These are phyloP conservation scores for Plecturocebus donacophilus DNA, from an alignment of 2,113 vertebrate species.

Conservation along the genomic window DNA sequence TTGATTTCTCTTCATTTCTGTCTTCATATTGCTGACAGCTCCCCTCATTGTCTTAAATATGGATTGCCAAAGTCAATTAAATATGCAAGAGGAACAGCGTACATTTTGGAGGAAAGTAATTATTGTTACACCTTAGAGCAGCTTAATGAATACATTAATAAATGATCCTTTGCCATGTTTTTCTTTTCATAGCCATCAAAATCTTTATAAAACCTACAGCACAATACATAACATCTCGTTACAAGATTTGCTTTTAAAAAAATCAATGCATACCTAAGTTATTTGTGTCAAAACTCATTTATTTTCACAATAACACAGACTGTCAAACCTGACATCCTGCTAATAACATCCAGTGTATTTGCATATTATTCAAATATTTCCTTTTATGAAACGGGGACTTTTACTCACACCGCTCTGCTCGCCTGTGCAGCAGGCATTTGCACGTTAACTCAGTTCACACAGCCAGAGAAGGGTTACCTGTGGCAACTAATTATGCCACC, in stretches of 20 bases:
- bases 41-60: conserved; percentile 73
- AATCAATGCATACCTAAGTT: conserved; percentile 92
- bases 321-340: conserved; percentile 91
- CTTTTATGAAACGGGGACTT: conserved; percentile 85
- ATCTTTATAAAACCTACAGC: conserved; percentile 84
- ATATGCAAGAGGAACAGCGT: conserved; percentile 78
- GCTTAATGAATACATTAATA: conserved; percentile 89
- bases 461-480: conserved; percentile 89
- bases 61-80: conserved; percentile 77
- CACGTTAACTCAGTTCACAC: conserved; percentile 85
- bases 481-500: conserved; percentile 89
- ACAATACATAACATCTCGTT: conserved; percentile 86
- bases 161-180: conserved; percentile 85
- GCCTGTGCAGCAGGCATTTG: conserved; percentile 79
- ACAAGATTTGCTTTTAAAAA: conserved; percentile 86
- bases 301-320: conserved; percentile 90
- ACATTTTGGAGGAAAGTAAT: conserved; percentile 82
- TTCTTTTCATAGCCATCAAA: conserved; percentile 87
- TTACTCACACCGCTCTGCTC: conserved; percentile 77
- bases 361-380: conserved; percentile 91
- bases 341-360: conserved; percentile 90
- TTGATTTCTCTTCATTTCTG: conserved; percentile 49
- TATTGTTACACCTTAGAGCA: conserved; percentile 85
- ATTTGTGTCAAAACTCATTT: conserved; percentile 94
- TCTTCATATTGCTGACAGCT: conserved; percentile 70